Evolutionary conservation across 53 echinoderm and acorn worm species (phyloP).

Genomic region (Glandiceps talaboti): DNA sequence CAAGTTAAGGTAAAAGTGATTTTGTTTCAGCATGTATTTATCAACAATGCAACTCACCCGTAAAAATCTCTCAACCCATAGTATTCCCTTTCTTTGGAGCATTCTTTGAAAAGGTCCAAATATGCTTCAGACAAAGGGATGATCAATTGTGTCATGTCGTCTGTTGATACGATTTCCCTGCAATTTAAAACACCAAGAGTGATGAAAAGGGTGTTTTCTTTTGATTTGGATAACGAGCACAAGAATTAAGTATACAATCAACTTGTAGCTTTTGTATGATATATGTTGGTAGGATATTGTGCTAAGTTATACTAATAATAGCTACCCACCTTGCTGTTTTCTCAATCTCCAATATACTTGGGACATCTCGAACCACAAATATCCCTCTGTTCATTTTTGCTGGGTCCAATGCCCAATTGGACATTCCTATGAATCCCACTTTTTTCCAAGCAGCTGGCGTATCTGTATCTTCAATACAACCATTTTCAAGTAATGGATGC

Average conservation of each 20-base stretch:
- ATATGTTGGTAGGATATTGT: too few species aligned
- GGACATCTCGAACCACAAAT: slow-evolving; percentile 12
- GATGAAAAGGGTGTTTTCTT: too few species aligned
- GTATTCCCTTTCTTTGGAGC: not conserved
- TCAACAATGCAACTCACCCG: not conserved
- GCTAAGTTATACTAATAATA: too few species aligned
- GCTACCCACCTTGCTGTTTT: slow-evolving; percentile 10
- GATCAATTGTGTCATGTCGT: not conserved
- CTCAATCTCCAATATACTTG: slow-evolving; percentile 3
- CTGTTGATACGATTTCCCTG: not conserved
- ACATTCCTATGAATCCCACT: slow-evolving; percentile 22
- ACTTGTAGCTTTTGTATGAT: too few species aligned
- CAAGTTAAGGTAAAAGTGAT: too few species aligned
- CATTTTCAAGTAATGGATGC: slow-evolving; percentile 21
- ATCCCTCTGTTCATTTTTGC: slow-evolving; percentile 26
- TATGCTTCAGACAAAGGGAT: not conserved
- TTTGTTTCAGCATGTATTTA: too few species aligned
- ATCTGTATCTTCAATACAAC: slow-evolving; percentile 12
- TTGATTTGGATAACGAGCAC: too few species aligned
- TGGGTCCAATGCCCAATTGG: slow-evolving; percentile 21
- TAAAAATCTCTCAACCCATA: not conserved
- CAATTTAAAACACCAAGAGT: too few species aligned
- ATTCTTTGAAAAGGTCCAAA: not conserved
- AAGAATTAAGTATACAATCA: too few species aligned
- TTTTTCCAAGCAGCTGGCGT: slow-evolving; percentile 6